Conservation (phyloP, 1,140 invertebrate species). For the Atta texana region DNA sequence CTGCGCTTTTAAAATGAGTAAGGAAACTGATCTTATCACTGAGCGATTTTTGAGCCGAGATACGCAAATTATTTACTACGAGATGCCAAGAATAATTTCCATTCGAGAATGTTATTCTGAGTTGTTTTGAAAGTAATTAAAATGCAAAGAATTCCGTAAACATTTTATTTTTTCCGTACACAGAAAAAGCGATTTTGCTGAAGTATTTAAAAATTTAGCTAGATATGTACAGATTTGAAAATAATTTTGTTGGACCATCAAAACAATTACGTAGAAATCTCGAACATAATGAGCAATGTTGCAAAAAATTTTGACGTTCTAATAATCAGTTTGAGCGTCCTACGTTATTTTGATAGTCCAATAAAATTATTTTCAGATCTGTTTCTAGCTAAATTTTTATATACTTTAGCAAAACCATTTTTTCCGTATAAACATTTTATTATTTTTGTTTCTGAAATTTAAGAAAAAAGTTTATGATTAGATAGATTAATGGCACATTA, state of each 20-base stretch:
- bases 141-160: background rate
- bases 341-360: too few species aligned
- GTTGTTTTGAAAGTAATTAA: background rate
- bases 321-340: too few species aligned
- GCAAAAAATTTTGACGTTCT: too few species aligned
- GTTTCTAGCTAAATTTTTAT: too few species aligned
- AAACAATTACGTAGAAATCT: too few species aligned
- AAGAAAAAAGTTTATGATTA: background rate
- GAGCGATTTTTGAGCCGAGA: background rate
- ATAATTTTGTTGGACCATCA: too few species aligned
- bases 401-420: background rate
- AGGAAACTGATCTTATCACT: slow-evolving; percentile 1
- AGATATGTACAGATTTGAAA: too few species aligned
- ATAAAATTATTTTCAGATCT: too few species aligned
- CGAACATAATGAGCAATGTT: too few species aligned
- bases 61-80: slow-evolving; percentile 25
- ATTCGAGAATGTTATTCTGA: background rate
- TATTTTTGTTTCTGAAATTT: background rate
- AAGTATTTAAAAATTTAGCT: too few species aligned
- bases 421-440: background rate
- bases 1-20: background rate
- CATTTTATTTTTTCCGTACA: background rate
- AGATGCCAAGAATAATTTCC: slow-evolving; percentile 12
- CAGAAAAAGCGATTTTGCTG: too few species aligned
- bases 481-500: background rate